Evolutionary conservation across 2,797 vertebrate species (phyloP).

Genomic region (Siniperca obscura): DNA sequence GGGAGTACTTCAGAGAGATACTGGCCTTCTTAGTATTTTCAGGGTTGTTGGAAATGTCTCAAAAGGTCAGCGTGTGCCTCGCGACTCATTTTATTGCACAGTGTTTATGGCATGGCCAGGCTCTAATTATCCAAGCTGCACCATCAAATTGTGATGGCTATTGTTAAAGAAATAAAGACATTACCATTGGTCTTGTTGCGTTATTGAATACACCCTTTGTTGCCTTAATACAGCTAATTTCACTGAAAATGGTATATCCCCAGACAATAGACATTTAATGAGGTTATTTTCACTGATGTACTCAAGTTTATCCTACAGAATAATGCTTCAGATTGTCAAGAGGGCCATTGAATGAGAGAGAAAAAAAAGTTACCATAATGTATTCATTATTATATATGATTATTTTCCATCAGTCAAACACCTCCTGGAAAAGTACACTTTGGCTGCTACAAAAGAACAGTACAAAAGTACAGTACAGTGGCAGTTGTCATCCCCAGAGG

Average conservation of each 20-base stretch:
- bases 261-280: conserved; percentile 57
- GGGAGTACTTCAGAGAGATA: conserved; percentile 62
- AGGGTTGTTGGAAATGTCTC: conserved; percentile 72
- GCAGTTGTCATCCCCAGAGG: conserved; percentile 33
- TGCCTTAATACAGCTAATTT: conserved; percentile 61
- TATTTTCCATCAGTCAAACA: conserved; percentile 57
- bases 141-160: conserved; percentile 38
- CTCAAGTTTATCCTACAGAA: conserved; percentile 51
- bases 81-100: conserved; percentile 45
- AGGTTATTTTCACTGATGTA: conserved; percentile 44
- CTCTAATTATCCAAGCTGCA: conserved; percentile 58
- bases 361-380: conserved; percentile 35
- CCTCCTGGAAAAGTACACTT: conserved; percentile 48
- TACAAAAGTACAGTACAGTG: conserved; percentile 36
- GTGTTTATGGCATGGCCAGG: conserved; percentile 37
- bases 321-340: conserved; percentile 29
- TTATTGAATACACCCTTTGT: conserved; percentile 58
- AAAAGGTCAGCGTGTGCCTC: conserved; percentile 68
- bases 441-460: conserved; percentile 58
- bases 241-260: conserved; percentile 21
- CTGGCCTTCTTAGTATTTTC: conserved; percentile 70
- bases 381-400: conserved; percentile 44
- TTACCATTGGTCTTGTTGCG: conserved; percentile 20
- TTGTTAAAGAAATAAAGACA: conserved; percentile 57
- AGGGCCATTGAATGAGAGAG: not conserved